Base-by-base conservation (phyloP, 2,113 vertebrate species). In the Neolamprologus fasciatus region DNA sequence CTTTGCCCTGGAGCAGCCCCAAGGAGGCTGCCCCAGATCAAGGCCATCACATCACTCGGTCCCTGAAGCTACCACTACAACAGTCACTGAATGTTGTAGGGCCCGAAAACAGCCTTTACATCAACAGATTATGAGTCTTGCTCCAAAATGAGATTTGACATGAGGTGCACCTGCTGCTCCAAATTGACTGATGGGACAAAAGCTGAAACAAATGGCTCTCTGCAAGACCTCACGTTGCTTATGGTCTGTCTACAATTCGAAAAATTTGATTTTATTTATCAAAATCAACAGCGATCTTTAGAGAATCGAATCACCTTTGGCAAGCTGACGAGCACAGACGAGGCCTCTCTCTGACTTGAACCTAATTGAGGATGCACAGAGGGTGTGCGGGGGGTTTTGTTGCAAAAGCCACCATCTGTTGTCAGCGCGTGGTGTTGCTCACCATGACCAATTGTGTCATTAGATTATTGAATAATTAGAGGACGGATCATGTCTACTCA, bases 401-500 rank as follows among this genome's bases (percentile, higher is more conserved):
- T n/a, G 88, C 90, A 92, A 86, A 93, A 95, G 82, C 94, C 92
- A 93, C 94, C 96, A 96, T 96, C 95, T 96, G 95, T 91, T 94
- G 94, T 92, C 82, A 93, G 93, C 51, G 83, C 89, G 76, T 91
- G 86, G 93, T 86, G 93, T 89, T 92, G 93, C 95, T 95, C 94
- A 90, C 94, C 94, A 93, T 96, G 95, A 96, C 96, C 95, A 95
- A 96, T 95, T 88, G 94, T 95, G 95, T 95, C 95, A 96, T 96
- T 94, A 95, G 94, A 96, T 96, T 91, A 94, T 95, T 94, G 95
- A 96, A 96, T 95, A 96, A 95, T 95, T 95, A 95, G 93, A 93
- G 91, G 84, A 80, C 86, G 87, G 93, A 92, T 94, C 94, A 91
- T 93, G 93, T 91, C 92, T 93, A 51, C 89, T 90, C 89, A 47